Conservation (phyloP, 2,113 vertebrate species). For the Chaenogobius annularis region DNA sequence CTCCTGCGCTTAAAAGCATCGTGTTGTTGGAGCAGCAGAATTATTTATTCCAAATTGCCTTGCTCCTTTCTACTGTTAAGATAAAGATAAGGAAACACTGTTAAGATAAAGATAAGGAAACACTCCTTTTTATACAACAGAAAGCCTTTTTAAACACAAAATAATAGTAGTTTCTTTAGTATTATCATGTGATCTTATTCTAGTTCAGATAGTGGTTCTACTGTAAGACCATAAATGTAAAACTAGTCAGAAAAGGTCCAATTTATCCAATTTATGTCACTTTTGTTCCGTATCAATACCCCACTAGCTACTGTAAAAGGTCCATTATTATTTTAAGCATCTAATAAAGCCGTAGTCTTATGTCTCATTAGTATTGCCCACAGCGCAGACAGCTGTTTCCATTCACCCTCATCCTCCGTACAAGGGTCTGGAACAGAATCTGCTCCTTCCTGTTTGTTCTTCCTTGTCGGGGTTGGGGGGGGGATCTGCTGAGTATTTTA, state of each 20-base stretch:
- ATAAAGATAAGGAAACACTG: too few relatives aligned
- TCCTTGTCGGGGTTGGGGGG: not conserved
- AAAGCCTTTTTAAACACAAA: too few relatives aligned
- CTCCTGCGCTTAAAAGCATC: too few relatives aligned
- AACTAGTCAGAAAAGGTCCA: not conserved
- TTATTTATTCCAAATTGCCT: too few relatives aligned
- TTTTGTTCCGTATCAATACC: too few relatives aligned
- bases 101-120: too few relatives aligned
- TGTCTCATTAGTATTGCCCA: not conserved
- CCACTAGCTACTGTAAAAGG: not conserved
- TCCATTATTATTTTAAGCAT: not conserved
- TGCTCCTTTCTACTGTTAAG: too few relatives aligned
- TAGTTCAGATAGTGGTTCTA: not conserved
- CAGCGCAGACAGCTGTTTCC: conserved; percentile 2
- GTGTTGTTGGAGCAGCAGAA: too few relatives aligned
- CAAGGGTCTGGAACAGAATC: conserved; percentile 21
- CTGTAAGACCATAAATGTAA: not conserved
- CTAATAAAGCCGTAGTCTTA: not conserved
- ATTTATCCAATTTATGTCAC: not conserved
- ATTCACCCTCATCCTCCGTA: conserved; percentile 13
- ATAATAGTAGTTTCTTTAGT: too few relatives aligned
- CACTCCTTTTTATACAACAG: too few relatives aligned
- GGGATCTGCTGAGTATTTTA: conserved; percentile 19
- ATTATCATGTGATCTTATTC: too few relatives aligned
- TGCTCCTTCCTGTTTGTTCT: conserved; percentile 24